Conservation (phyloP, 1,140 invertebrate genomes). For the Pantala flavescens region DNA sequence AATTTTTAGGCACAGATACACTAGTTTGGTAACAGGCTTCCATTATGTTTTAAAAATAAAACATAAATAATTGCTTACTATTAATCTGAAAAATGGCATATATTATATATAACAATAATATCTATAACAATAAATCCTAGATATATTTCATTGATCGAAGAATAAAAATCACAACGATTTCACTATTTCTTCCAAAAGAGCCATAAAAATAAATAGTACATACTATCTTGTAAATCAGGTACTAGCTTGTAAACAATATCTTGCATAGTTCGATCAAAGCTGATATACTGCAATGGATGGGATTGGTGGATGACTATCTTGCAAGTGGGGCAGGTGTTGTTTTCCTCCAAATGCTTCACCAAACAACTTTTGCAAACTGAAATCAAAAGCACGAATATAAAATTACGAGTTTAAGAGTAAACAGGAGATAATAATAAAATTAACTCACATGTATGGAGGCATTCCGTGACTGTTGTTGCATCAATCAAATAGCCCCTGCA, state of each 20-base stretch:
- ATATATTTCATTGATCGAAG: too few relatives aligned
- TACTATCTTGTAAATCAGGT: constrained; percentile 81
- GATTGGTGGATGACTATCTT: constrained; percentile 95
- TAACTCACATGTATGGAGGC: constrained; percentile 87
- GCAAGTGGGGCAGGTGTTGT: constrained; percentile 94
- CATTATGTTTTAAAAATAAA: too few relatives aligned
- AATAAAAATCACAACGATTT: too few relatives aligned
- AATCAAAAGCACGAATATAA: neutral
- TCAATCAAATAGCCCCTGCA: constrained; percentile 94
- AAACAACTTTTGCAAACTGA: constrained; percentile 94
- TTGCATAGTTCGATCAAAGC: constrained; percentile 96
- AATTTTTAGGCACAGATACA: too few relatives aligned
- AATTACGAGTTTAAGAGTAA: constrained; percentile 4
- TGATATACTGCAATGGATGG: constrained; percentile 92
- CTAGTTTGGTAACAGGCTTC: too few relatives aligned
- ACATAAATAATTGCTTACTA: too few relatives aligned
- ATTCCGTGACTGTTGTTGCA: constrained; percentile 94
- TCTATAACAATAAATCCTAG: too few relatives aligned
- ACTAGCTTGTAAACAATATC: constrained; percentile 97
- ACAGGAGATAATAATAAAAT: neutral
- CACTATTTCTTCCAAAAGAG: too few relatives aligned
- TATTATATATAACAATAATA: too few relatives aligned
- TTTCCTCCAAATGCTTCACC: constrained; percentile 93
- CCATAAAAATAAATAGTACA: constrained; percentile 27
- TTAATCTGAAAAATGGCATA: too few relatives aligned